Percentiles rank a stretch among this genome's conserved stretches.
phyloP scores from a whole-genome alignment of 2,888 invertebrate genomes.

The Lasioglossum calceatum region DNA sequence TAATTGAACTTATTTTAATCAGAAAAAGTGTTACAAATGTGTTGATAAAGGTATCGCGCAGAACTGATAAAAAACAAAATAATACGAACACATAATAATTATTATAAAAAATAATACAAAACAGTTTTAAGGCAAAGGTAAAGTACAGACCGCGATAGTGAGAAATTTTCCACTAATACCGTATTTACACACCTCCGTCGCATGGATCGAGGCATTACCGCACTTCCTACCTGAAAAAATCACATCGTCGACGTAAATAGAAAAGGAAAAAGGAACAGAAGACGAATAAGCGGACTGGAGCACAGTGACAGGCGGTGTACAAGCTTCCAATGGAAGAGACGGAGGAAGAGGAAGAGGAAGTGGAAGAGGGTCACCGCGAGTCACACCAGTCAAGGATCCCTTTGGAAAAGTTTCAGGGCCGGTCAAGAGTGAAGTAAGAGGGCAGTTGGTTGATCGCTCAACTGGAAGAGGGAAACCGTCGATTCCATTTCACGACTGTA shows the following conservation, averaged over 20 bases:
- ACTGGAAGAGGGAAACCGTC: slow-evolving; percentile 71
- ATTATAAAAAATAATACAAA: too few relatives aligned
- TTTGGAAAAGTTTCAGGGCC: slow-evolving; percentile 69
- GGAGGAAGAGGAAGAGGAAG: slow-evolving; percentile 27
- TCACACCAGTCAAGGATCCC: slow-evolving; percentile 50
- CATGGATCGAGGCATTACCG: neutral
- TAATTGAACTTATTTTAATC: too few relatives aligned
- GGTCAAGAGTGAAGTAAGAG: slow-evolving; percentile 71
- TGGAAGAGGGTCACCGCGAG: slow-evolving; percentile 39
- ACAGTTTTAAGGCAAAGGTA: neutral
- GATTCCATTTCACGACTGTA: slow-evolving; percentile 68
- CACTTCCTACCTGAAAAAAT: neutral
- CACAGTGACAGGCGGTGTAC: slow-evolving; percentile 1
- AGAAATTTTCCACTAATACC: neutral
- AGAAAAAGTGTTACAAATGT: too few relatives aligned
- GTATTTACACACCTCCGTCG: neutral
- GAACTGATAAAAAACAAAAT: neutral
- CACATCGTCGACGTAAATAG: slow-evolving; percentile 26
- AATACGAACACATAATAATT: too few relatives aligned
- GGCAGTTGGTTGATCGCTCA: slow-evolving; percentile 73
- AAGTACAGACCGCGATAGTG: neutral
- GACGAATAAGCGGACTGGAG: neutral
- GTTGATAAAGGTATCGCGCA: neutral
- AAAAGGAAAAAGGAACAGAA: neutral
- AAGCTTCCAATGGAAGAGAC: slow-evolving; percentile 41